Percentiles rank a stretch among this genome's conserved stretches.
phyloP scores from a whole-genome alignment of 2,888 invertebrate genomes.

The Nymphalis polychloros region DNA sequence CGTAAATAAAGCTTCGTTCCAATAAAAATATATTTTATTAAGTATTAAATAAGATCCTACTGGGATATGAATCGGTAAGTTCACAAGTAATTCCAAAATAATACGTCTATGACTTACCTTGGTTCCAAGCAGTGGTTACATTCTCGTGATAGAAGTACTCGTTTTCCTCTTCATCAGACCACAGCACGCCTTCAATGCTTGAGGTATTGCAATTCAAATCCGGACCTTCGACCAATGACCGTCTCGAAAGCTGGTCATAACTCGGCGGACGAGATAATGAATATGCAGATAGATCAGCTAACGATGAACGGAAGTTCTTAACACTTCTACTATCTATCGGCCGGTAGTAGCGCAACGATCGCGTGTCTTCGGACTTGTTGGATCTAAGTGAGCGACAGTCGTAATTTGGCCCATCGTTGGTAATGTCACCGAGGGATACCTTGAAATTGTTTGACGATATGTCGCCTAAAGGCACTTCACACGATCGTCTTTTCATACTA shows the following conservation, averaged over 20 bases:
- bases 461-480: constrained; percentile 75
- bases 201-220: constrained; percentile 71
- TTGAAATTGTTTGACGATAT: constrained; percentile 75
- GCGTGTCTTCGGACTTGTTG: constrained; percentile 65
- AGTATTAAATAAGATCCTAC: too few species aligned
- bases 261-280: constrained; percentile 70
- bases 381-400: constrained; percentile 70
- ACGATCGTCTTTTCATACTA: constrained; percentile 74
- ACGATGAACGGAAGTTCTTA: constrained; percentile 72
- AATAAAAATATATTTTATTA: too few species aligned
- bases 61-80: too few species aligned
- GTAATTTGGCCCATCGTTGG: constrained; percentile 61
- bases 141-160: constrained; percentile 79
- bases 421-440: constrained; percentile 72
- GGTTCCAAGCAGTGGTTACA: constrained; percentile 74
- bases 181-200: constrained; percentile 78
- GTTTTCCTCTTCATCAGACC: constrained; percentile 80
- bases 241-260: constrained; percentile 72
- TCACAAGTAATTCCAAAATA: background rate
- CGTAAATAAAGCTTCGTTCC: too few species aligned
- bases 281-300: constrained; percentile 62
- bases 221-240: constrained; percentile 69
- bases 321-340: constrained; percentile 74
- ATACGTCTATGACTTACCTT: constrained; percentile 59
- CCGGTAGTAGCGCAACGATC: constrained; percentile 63